Evolutionary conservation across 2,797 vertebrate genomes (phyloP).

Genomic region (Vultur gryphus): DNA sequence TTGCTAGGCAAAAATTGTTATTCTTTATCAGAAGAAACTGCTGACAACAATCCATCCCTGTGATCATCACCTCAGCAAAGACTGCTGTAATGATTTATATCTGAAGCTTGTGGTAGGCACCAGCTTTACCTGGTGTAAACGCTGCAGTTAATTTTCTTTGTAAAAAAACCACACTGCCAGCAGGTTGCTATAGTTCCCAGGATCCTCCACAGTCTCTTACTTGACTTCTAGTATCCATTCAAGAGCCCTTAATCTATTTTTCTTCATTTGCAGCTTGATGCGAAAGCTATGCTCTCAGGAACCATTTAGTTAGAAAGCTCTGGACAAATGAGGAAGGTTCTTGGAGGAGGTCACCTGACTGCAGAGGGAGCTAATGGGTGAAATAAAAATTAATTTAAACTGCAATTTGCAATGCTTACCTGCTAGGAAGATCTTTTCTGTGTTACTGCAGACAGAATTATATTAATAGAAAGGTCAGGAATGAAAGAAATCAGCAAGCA

Average conservation of each 20-base stretch:
- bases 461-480: neutral
- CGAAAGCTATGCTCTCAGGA: neutral
- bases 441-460: neutral
- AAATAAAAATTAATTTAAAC: neutral
- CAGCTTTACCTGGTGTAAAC: neutral
- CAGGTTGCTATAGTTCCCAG: neutral
- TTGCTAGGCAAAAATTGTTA: neutral
- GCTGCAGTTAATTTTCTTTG: neutral
- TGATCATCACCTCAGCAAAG: neutral
- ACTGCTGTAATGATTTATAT: neutral
- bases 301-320: neutral
- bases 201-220: neutral
- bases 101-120: neutral
- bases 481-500: neutral
- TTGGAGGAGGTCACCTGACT: neutral
- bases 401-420: neutral
- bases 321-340: neutral
- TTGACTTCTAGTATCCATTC: neutral
- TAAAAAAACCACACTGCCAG: neutral
- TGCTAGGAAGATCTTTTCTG: neutral
- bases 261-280: neutral
- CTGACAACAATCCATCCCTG: neutral
- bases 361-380: neutral
- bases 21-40: neutral
- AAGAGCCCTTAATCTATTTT: neutral